These are phyloP conservation scores for Sparus aurata DNA, from an alignment of 2,797 vertebrate species.

Conservation along the genomic window DNA sequence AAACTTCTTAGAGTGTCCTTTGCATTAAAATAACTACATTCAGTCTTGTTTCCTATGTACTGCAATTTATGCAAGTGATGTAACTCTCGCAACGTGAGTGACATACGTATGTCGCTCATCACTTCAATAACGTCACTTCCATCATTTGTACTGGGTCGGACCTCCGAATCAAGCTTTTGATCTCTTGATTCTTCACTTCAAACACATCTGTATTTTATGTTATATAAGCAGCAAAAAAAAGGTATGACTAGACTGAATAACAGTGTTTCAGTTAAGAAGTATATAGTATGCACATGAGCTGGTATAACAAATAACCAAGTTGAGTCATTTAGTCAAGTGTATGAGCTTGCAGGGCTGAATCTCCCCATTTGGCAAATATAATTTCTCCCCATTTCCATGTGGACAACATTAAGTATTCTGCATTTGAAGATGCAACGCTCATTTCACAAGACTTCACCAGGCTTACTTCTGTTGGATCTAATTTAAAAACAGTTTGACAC, in stretches of 20 bases:
- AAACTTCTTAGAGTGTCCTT: no score
- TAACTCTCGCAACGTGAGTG: no score
- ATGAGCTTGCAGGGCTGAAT: neutral
- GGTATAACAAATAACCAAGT: neutral
- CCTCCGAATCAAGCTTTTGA: neutral
- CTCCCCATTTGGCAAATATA: neutral
- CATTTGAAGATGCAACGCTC: neutral
- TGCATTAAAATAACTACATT: no score
- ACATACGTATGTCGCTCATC: no score
- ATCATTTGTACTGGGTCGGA: neutral
- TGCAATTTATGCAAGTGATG: no score
- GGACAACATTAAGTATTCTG: neutral
- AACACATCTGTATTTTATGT: neutral
- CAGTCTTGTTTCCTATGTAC: no score
- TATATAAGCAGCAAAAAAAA: neutral
- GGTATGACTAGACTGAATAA: neutral
- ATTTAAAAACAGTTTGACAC: conserved; percentile 43
- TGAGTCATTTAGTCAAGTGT: neutral
- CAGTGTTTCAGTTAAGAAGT: neutral
- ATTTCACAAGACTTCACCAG: conserved; percentile 21
- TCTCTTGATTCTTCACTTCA: neutral
- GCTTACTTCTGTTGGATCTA: conserved; percentile 27
- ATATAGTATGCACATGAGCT: no score
- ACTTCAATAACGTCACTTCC: no score
- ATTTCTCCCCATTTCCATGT: neutral